Percentiles rank a stretch among this genome's conserved stretches.
Evolutionary conservation across 2,888 invertebrate genomes (phyloP).

Genomic region (Lasius platythorax): DNA sequence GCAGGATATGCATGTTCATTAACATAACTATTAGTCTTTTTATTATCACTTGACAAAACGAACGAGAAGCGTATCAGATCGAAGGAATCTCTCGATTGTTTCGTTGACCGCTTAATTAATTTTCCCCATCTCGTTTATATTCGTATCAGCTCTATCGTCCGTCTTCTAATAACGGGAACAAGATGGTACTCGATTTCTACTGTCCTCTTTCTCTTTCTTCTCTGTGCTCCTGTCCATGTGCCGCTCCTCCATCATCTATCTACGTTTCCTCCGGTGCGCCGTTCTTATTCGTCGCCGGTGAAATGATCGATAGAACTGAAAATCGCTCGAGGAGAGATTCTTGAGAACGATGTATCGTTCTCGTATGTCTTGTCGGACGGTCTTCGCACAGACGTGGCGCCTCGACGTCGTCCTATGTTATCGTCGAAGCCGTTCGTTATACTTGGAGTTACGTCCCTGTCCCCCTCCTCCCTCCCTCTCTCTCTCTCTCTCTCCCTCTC

Average conservation of each 20-base stretch:
- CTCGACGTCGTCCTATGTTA: slow-evolving; percentile 44
- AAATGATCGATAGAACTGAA: slow-evolving; percentile 61
- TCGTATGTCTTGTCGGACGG: slow-evolving; percentile 49
- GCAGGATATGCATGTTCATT: neutral
- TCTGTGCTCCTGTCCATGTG: neutral
- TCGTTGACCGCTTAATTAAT: slow-evolving; percentile 68
- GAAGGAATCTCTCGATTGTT: slow-evolving; percentile 61
- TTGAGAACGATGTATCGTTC: slow-evolving; percentile 55
- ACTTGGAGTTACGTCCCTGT: slow-evolving; percentile 28
- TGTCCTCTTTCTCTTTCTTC: neutral
- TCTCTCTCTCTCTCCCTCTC: neutral
- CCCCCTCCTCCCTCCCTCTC: slow-evolving; percentile 8
- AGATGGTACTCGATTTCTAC: slow-evolving; percentile 19
- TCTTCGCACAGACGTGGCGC: slow-evolving; percentile 46
- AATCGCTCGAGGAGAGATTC: slow-evolving; percentile 57
- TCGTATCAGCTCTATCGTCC: slow-evolving; percentile 47
- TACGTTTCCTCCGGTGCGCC: slow-evolving; percentile 40
- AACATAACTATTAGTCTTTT: neutral
- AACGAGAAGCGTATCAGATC: neutral
- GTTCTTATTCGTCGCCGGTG: slow-evolving; percentile 51
- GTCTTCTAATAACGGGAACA: slow-evolving; percentile 53
- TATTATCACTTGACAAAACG: slow-evolving; percentile 44
- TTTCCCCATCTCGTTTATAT: slow-evolving; percentile 40
- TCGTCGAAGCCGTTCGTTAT: slow-evolving; percentile 39
- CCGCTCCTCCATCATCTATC: slow-evolving; percentile 38